Conservation (phyloP, 2,797 vertebrate species). For the Coreius guichenoti region DNA sequence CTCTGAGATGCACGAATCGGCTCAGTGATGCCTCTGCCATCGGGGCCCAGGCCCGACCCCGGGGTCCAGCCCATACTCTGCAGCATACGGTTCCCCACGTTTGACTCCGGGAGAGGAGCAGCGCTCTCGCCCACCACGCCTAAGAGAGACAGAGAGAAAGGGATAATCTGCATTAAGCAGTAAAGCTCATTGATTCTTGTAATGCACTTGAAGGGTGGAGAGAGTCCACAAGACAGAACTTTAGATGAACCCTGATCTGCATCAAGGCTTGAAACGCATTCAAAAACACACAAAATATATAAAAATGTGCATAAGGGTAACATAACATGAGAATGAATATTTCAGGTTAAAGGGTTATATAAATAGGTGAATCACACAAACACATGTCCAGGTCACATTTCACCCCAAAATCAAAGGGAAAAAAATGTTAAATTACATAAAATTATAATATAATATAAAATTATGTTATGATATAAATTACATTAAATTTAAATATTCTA, state of each 20-base stretch:
- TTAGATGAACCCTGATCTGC: not conserved
- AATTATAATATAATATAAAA: too few relatives aligned
- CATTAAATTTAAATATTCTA: too few relatives aligned
- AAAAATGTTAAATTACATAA: too few relatives aligned
- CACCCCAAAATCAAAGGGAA: too few relatives aligned
- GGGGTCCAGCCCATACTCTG: conserved; percentile 97
- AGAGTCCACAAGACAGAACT: conserved; percentile 7
- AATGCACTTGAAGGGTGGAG: conserved; percentile 71
- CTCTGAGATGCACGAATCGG: conserved; percentile 88
- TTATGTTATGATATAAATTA: too few relatives aligned
- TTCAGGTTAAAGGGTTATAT: not conserved
- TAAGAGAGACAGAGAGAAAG: conserved; percentile 54
- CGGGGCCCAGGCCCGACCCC: conserved; percentile 89
- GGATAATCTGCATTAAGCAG: conserved; percentile 67
- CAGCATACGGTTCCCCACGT: conserved; percentile 93
- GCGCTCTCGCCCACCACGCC: conserved; percentile 88
- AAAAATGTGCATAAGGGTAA: not conserved
- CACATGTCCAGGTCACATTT: too few relatives aligned
- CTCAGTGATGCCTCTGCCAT: conserved; percentile 92
- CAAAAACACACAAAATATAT: not conserved
- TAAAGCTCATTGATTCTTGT: conserved; percentile 73
- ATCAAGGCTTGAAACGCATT: not conserved
- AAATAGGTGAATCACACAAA: not conserved
- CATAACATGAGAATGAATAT: not conserved
- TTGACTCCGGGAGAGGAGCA: conserved; percentile 86